These are phyloP conservation scores for Idaea straminata DNA, from an alignment of 2,888 invertebrate genomes.

Conservation along the genomic window DNA sequence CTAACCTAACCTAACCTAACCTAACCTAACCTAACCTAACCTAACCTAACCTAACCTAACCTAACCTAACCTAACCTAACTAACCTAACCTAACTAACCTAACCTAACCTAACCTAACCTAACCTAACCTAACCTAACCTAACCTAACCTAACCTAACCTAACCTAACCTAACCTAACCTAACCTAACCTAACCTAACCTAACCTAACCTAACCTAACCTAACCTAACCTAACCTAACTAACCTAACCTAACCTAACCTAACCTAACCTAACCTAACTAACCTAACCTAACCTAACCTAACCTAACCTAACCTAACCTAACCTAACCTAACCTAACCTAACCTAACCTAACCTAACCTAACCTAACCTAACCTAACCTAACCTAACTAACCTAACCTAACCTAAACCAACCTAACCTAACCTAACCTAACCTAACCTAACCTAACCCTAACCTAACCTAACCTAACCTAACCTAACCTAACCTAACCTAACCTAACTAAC, in stretches of 20 bases:
- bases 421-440: slow-evolving; percentile 33
- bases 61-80: slow-evolving; percentile 1
- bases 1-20: too few species aligned
- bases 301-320: slow-evolving; percentile 33
- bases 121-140: slow-evolving; percentile 1
- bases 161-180: slow-evolving; percentile 1
- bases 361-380: slow-evolving; percentile 34
- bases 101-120: slow-evolving; percentile 1
- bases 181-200: slow-evolving; percentile 1
- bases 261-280: slow-evolving; percentile 25
- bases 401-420: slow-evolving; percentile 30
- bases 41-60: too few species aligned
- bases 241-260: slow-evolving; percentile 28
- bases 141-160: slow-evolving; percentile 1
- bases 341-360: slow-evolving; percentile 33
- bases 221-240: slow-evolving; percentile 10
- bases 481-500: slow-evolving; percentile 34
- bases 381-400: too few species aligned
- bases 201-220: background rate
- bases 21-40: too few species aligned
- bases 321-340: slow-evolving; percentile 36
- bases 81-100: too few species aligned
- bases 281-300: slow-evolving; percentile 33
- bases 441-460: too few species aligned
- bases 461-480: slow-evolving; percentile 34